Evolutionary conservation across 2,113 vertebrate species (phyloP).

Genomic region (Toxostoma redivivum): DNA sequence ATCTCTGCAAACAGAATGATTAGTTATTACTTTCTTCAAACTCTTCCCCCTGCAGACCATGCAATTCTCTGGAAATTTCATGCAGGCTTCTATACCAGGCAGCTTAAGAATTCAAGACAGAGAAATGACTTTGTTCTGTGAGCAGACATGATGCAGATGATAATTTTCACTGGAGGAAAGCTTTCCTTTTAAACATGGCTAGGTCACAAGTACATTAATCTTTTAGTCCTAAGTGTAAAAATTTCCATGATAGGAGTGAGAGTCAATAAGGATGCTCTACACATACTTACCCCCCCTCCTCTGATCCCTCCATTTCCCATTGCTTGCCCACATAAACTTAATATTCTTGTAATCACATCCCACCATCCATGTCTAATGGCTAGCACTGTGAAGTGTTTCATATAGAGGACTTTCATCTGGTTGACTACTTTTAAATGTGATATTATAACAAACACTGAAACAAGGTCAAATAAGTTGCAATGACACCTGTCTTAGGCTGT

Average conservation of each 20-base stretch:
- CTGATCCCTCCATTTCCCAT: background rate
- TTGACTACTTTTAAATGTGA: background rate
- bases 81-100: background rate
- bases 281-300: background rate
- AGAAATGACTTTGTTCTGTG: background rate
- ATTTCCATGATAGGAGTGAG: background rate
- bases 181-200: background rate
- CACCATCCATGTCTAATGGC: background rate
- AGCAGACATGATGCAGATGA: background rate
- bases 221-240: background rate
- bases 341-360: background rate
- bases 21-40: background rate
- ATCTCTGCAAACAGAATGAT: background rate
- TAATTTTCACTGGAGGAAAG: background rate
- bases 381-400: background rate
- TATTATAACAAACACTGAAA: background rate
- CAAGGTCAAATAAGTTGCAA: background rate
- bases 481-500: accelerated
- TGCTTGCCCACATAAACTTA: background rate
- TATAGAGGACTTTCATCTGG: background rate
- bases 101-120: background rate
- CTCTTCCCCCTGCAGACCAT: background rate
- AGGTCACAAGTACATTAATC: background rate
- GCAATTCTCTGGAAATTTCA: background rate
- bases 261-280: background rate